Base-by-base conservation (phyloP, 2,888 invertebrate species). In the Empis livida region DNA sequence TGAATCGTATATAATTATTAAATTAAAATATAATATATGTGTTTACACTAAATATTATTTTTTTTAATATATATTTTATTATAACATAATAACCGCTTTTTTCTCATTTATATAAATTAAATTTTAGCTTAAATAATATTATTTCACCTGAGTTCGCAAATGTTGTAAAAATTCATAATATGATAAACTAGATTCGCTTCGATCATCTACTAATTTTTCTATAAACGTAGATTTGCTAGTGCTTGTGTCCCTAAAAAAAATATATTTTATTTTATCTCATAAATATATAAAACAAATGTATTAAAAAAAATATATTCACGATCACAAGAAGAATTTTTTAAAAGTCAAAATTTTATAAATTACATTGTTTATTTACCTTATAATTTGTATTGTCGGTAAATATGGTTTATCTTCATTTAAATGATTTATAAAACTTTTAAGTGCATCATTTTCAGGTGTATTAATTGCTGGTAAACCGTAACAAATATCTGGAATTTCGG, bases 81-180 rank as follows among this genome's bases (percentile, higher is more conserved):
- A 27, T 27, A 27, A 27, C 23, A 27, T 27, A 27, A 27, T 27
- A 27, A 27, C 23, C 23, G 23, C 23, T 27, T 27, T 27, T 27
- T 27, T 27, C 23, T 27, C 23, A 27, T 27, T 27, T 27, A 27
- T 27, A 27, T 35, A 35, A n/a, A 35, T n/a, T 35, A n/a, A 35
- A 55, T 53, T 57, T 59, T 52, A 54, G 49, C 59, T 62, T 65
- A 62, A 53, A 56, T 52, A 57, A 57, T 62, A 64, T 63, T 84
- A 91, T 78, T 91, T 91, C 71, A 92, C 81, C 75, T 89, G 87
- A 59, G 79, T 79, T 71, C 90, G 87, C 59, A 93, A 75, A 73
- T 95, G 93, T 71, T 97, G 95, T 68, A 99, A 76, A 74, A 99
- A 99, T 78, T 99, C 97, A 71, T 92, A 90, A 74, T 97, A 97